phyloP scores from a whole-genome alignment of 2,113 vertebrate species.

The Barbus barbus region DNA sequence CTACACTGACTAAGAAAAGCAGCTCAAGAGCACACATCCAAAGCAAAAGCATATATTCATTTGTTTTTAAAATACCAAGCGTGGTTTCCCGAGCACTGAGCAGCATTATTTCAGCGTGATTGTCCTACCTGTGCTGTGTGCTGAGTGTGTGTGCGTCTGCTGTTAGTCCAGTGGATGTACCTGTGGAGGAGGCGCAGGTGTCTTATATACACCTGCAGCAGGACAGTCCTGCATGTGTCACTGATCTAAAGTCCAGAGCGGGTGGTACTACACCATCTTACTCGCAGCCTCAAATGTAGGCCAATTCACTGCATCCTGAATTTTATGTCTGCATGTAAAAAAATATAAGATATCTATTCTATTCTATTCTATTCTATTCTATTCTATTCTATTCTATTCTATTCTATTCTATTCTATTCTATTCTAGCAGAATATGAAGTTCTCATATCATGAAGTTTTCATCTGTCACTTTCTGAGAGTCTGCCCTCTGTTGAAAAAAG shows the following conservation, averaged over 20 bases:
- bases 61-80: background rate
- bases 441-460: too few species aligned
- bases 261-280: background rate
- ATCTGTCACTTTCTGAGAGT: too few species aligned
- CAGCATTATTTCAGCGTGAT: background rate
- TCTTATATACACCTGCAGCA: constrained; percentile 15
- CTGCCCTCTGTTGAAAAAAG: too few species aligned
- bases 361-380: too few species aligned
- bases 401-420: too few species aligned
- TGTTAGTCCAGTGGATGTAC: background rate
- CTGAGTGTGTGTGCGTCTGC: background rate
- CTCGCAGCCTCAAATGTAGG: background rate
- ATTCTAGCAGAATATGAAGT: too few species aligned
- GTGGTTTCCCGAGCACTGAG: background rate
- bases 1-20: too few species aligned
- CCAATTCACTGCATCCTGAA: too few species aligned
- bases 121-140: background rate
- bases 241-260: constrained; percentile 18
- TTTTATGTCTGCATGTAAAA: too few species aligned
- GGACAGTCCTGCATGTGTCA: background rate
- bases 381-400: too few species aligned
- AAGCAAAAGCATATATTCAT: background rate
- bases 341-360: too few species aligned
- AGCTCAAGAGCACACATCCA: background rate
- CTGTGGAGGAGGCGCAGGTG: constrained; percentile 10